Evolutionary conservation across 2,888 invertebrate genomes (phyloP), one percentile per base, ranked within the genome.

Genomic region (Mythimna ferrago): DNA sequence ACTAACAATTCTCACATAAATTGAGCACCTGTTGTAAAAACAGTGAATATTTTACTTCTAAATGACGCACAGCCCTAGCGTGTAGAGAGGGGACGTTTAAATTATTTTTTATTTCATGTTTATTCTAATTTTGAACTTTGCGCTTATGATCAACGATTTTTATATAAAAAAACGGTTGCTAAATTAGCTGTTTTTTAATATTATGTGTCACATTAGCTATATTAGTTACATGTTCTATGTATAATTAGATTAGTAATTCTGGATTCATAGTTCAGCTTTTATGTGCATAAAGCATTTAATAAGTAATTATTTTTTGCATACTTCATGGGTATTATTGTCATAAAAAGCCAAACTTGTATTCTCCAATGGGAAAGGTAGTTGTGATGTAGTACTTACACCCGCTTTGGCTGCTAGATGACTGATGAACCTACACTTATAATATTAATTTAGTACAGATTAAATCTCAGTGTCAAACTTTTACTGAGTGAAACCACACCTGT

Each of bases 1-100:
- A 70, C 7, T 26, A 82, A 87, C 88, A 83, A 86, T 94, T 94
- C 95, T 90, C 95, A 95, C 94, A 93, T 92, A 91, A 89, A 92
- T 92, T 83, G 81, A 78, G 84, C 94, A 95, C 95, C 95, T 95
- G 95, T 94, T 94, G 82, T 83, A 62, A 73, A 54, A 73, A 76
- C 76, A 73, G 71, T 80, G 76, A 71, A 76, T 80, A 80, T 77
- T 82, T 84, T 66, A 75, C 61, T 76, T 81, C 71, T 82, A 76
- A 74, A 84, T 78, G 62, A 66, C 58, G 66, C 83, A 81, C 91
- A 90, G 80, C 91, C 90, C 91, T 80, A 75, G 66, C 65, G 54
- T 63, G 61, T 64, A 57, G 57, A 7, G 26, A 65, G 38, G 62
- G 74, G 51, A 68, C 11, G 35, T 2, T n/a, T 6, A 53, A 41